phyloP scores from a whole-genome alignment of 2,797 vertebrate species.

The Linurgus olivaceus region DNA sequence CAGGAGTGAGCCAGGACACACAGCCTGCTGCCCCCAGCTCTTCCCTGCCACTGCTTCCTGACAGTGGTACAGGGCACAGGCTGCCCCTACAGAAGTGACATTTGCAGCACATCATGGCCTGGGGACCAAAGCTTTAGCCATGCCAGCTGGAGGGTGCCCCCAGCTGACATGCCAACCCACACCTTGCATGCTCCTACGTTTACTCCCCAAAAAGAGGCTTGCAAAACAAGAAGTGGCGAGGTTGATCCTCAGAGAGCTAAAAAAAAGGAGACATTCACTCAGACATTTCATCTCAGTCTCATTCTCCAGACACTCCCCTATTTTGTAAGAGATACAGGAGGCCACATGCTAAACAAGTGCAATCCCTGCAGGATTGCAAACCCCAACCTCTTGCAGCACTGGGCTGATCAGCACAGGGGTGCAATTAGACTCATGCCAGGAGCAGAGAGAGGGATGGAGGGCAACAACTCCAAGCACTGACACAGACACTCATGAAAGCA shows the following conservation, averaged over 20 bases:
- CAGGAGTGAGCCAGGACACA: neutral
- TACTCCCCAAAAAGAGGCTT: neutral
- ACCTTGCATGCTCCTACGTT: fast-evolving
- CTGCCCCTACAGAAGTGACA: neutral
- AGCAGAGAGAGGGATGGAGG: neutral
- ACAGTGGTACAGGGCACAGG: fast-evolving
- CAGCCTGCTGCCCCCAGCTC: neutral
- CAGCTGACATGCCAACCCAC: neutral
- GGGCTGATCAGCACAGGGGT: neutral
- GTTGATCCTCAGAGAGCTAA: neutral
- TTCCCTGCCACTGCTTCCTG: neutral
- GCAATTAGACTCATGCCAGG: fast-evolving
- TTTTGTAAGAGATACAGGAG: neutral
- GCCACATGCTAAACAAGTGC: neutral
- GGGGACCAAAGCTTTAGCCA: neutral
- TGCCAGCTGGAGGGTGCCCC: neutral
- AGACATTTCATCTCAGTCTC: neutral
- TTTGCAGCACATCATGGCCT: neutral
- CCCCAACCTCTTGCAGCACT: fast-evolving
- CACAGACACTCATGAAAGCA: neutral
- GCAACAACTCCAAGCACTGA: neutral
- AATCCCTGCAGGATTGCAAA: neutral
- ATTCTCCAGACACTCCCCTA: neutral
- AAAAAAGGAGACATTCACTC: neutral
- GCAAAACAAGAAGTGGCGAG: neutral